phyloP scores from a whole-genome alignment of 2,888 invertebrate genomes.

The Athalia cordata region DNA sequence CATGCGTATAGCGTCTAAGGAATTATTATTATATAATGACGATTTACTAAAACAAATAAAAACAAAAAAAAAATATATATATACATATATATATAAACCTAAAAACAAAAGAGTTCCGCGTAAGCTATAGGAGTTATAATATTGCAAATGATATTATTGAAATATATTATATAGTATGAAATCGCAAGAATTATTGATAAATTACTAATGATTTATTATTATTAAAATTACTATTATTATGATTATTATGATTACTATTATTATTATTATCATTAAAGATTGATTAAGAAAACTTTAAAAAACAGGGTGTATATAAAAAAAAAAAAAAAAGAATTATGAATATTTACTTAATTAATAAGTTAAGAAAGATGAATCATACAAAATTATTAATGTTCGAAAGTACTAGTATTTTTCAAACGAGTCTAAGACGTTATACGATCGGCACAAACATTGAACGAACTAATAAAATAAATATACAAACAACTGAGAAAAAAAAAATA shows the following conservation, averaged over 20 bases:
- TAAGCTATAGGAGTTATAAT: constrained; percentile 4
- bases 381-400: constrained; percentile 52
- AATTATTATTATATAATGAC: constrained; percentile 11
- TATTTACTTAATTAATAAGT: constrained; percentile 73
- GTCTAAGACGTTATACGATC: constrained; percentile 40
- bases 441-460: constrained; percentile 39
- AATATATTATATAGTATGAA: constrained; percentile 39
- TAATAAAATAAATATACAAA: neutral
- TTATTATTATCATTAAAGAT: constrained; percentile 28
- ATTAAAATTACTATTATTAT: constrained; percentile 29
- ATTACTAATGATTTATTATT: neutral
- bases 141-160: constrained; percentile 40
- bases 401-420: constrained; percentile 55
- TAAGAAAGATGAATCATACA: constrained; percentile 48
- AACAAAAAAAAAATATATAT: too few species aligned
- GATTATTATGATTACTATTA: constrained; percentile 35
- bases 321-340: constrained; percentile 63
- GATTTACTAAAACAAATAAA: neutral
- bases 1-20: constrained; percentile 31
- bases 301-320: constrained; percentile 71
- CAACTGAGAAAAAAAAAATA: neutral
- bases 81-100: neutral
- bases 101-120: constrained; percentile 3
- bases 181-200: constrained; percentile 25
- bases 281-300: constrained; percentile 50